Base-by-base conservation (phyloP, 2,113 vertebrate genomes). In the Uropsilus gracilis region DNA sequence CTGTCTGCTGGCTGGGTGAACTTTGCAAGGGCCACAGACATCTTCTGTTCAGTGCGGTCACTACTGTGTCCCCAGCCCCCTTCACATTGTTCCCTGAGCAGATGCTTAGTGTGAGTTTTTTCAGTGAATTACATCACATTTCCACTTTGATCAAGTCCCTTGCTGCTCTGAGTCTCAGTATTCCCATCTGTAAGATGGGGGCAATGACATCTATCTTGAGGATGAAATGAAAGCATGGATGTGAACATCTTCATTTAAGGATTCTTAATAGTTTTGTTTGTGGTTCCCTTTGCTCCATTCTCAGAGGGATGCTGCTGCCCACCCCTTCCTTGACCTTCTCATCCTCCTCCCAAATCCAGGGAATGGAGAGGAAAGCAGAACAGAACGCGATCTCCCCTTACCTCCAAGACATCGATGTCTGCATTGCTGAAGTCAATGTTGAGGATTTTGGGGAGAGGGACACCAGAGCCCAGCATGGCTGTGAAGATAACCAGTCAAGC, bases 401-500 rank as follows among this genome's bases (percentile, higher is more conserved):
- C 98, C 93, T 98, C 94, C 0, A 97, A 53, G 73, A 98, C 22
- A 0, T 98, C 26, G 0, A 98, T 59, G 3, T 97, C 82, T 0
- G 98, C 97, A 0, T 97, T 94, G 95, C 55, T 97, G 86, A 98
- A 98, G 71, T 98, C 86, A 0, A 96, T 94, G 85, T 96, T 97
- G 88, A 98, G 97, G 95, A 98, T 94, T 87, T 95, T 97, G 59
- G 97, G 97, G 14, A 98, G 97, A 34, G 97, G 97, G 50, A 97
- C 32, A 0, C 98, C 97, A 1, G 13, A 92, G 42, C 95, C 97
- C 88, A 98, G 84, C 39, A 98, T 76, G 0, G 46, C 98, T 98
- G 86, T 1, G 30, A n/a, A 73, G 13, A 9, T 28, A 48, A 55
- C 61, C 2, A 3, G 39, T 71, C 59, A 75, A 61, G 4, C 44